These are phyloP conservation scores for Chinchilla lanigera DNA, from an alignment of 2,113 vertebrate species.

Conservation along the genomic window DNA sequence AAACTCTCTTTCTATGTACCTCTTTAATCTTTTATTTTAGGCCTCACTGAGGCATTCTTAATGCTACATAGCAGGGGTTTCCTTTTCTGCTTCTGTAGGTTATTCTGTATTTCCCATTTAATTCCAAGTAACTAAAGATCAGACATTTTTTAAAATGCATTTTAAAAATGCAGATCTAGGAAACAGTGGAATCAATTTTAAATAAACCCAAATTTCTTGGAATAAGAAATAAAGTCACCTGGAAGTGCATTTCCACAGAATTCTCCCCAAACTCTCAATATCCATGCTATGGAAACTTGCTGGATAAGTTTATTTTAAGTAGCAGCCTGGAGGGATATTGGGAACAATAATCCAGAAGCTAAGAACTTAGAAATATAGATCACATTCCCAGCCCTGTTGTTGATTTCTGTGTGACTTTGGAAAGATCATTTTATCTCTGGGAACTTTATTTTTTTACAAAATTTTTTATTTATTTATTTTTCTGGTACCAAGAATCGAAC, in stretches of 20 bases:
- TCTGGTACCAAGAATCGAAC: no score
- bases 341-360: background rate
- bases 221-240: background rate
- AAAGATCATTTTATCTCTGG: background rate
- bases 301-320: background rate
- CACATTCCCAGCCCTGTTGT: background rate
- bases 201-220: background rate
- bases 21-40: background rate
- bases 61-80: background rate
- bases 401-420: background rate
- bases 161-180: background rate
- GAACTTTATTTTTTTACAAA: background rate
- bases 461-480: no score
- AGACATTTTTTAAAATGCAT: background rate
- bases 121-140: background rate
- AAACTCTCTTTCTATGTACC: background rate
- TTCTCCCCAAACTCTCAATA: background rate
- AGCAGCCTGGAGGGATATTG: background rate
- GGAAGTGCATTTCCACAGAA: background rate
- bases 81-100: background rate
- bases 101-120: background rate
- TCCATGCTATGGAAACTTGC: background rate
- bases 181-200: background rate
- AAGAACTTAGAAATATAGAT: background rate
- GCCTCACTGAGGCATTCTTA: background rate